Base-by-base conservation (phyloP, 53 echinoderm and acorn worm genomes). In the Patiria pectinifera region DNA sequence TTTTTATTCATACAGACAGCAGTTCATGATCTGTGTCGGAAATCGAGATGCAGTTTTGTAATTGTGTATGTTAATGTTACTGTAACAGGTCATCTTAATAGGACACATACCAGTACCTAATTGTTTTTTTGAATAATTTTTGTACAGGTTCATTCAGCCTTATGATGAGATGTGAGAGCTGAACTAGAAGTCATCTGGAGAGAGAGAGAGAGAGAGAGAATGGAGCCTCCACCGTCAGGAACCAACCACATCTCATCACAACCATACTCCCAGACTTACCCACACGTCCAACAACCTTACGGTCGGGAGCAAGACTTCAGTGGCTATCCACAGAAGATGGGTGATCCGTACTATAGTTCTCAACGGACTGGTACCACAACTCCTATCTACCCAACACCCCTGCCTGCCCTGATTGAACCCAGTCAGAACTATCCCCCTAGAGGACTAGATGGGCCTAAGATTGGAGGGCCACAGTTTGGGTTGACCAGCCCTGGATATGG, bases 401-500 rank as follows among this genome's bases (percentile, higher is more conserved):
- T 88, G 62, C 88, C 88, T 9, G 88, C 88, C 11, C 88, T 88
- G 61, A 88, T 88, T 44, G 88, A 88, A 49, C 88, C 88, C 4
- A 35, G 79, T 26, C 88, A 88, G 88, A 88, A 88, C 77, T 88
- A 77, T 76, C 23, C 88, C n/a, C 59, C 78, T 0, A 58, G 88
- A 45, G 78, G 88, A 35, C 78, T 78, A 23, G 88, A 88, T 25
- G 88, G 78, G 76, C 88, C 88, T 35, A 88, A 88, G 88, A 25
- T 88, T 48, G 77, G 88, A 18, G 78, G 88, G 15, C 88, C 77
- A 26, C 88, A 88, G 88, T 88, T 88, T 88, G 88, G 78, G 8
- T 76, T 88, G 88, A 69, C 49, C 23, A 83, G 91, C 49, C 82
- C 91, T 25, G 91, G 84, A 24, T 91, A 91, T 35, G 91, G 83